These are phyloP conservation scores for Arctia plantaginis DNA, from an alignment of 2,888 invertebrate species.

Conservation along the genomic window DNA sequence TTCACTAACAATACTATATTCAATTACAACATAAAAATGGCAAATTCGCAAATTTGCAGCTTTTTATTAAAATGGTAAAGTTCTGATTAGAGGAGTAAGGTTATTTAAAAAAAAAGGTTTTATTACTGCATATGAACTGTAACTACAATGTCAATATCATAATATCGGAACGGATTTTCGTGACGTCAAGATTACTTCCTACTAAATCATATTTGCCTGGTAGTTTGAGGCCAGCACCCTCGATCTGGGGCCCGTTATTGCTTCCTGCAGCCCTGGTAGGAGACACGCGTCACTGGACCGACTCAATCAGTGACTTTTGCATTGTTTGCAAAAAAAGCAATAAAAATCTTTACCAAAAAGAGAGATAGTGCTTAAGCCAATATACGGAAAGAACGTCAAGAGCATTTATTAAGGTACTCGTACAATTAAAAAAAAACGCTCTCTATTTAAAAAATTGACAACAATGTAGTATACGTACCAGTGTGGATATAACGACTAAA, in stretches of 20 bases:
- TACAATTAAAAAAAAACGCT: neutral
- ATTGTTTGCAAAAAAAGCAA: conserved; percentile 53
- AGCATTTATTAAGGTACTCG: neutral
- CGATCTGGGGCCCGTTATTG: conserved; percentile 77
- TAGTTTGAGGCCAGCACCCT: conserved; percentile 59
- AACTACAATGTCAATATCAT: conserved; percentile 2
- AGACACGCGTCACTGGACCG: conserved; percentile 68
- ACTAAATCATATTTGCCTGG: conserved; percentile 81
- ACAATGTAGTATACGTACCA: too few relatives aligned
- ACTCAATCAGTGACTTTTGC: conserved; percentile 56
- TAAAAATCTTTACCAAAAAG: conserved; percentile 33
- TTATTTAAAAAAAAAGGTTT: too few relatives aligned
- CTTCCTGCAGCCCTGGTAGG: conserved; percentile 81
- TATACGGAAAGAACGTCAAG: neutral
- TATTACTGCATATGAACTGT: neutral
- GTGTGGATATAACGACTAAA: too few relatives aligned
- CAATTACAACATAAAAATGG: too few relatives aligned
- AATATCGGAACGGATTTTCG: neutral
- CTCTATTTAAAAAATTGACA: neutral
- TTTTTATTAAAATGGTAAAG: too few relatives aligned
- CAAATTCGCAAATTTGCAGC: too few relatives aligned
- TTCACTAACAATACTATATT: too few relatives aligned
- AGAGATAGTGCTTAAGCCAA: conserved; percentile 1
- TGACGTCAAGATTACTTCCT: conserved; percentile 55
- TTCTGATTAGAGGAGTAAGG: too few relatives aligned